These are phyloP conservation scores for Hestina assimilis DNA, from an alignment of 1,140 invertebrate species.

Conservation along the genomic window DNA sequence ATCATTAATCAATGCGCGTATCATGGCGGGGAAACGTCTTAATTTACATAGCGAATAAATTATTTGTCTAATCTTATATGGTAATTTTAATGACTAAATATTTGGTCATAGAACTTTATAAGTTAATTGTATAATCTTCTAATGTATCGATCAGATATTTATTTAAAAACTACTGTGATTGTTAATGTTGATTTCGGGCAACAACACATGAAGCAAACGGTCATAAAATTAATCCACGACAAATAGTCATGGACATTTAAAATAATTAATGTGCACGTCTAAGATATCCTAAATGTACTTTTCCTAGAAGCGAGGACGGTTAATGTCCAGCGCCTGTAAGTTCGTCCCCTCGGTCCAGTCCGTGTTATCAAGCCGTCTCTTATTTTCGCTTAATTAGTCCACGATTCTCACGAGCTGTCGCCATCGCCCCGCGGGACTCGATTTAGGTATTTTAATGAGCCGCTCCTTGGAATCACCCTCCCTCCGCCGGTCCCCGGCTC, in stretches of 20 bases:
- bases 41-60: conserved; percentile 10
- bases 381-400: conserved; percentile 37
- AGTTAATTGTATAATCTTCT: conserved; percentile 1
- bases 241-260: too few relatives aligned
- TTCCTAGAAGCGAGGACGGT: background rate
- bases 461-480: conserved; percentile 10
- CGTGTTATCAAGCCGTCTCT: conserved; percentile 42
- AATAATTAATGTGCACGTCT: too few relatives aligned
- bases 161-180: background rate
- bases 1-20: conserved; percentile 4
- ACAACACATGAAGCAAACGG: too few relatives aligned
- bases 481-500: background rate
- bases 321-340: background rate
- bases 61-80: conserved; percentile 13
- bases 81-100: conserved; percentile 5
- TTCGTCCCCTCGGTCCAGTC: conserved; percentile 45
- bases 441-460: conserved; percentile 41
- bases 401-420: conserved; percentile 34
- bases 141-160: background rate
- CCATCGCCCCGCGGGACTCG: conserved; percentile 19
- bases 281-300: background rate
- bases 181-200: background rate
- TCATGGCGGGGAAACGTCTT: background rate
- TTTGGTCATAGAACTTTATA: background rate
- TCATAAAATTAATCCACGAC: too few relatives aligned